Evolutionary conservation across 2,113 vertebrate genomes (phyloP).

Genomic region (Columba janthina): DNA sequence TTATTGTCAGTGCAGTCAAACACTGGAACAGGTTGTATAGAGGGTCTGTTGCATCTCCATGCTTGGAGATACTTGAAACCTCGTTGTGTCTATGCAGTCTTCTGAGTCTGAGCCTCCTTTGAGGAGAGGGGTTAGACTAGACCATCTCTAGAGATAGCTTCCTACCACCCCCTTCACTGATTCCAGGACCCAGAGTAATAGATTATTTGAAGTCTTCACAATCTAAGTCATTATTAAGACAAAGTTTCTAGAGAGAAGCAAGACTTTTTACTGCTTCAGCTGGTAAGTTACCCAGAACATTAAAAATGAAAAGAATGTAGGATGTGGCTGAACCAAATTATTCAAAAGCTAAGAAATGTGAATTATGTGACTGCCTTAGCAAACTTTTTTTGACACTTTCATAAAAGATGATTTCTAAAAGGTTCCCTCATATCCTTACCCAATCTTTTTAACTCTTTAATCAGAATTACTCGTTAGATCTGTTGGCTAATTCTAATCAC

Average conservation of each 20-base stretch:
- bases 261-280: neutral
- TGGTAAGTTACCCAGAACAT: neutral
- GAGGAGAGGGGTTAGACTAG: neutral
- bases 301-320: slow-evolving; percentile 22
- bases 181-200: neutral
- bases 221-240: neutral
- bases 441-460: slow-evolving; percentile 2
- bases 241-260: neutral
- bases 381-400: neutral
- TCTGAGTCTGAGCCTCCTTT: neutral
- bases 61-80: neutral
- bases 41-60: neutral
- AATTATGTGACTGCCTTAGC: neutral
- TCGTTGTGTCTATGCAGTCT: rapidly evolving
- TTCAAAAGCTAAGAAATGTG: slow-evolving; percentile 27
- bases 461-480: neutral
- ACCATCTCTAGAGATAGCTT: neutral
- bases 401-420: neutral
- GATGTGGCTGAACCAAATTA: slow-evolving; percentile 21
- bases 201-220: rapidly evolving
- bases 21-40: rapidly evolving
- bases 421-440: neutral
- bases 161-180: neutral
- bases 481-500: neutral
- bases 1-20: neutral